Conservation (phyloP, 2,888 invertebrate species). For the Azorinus chamasolen region DNA sequence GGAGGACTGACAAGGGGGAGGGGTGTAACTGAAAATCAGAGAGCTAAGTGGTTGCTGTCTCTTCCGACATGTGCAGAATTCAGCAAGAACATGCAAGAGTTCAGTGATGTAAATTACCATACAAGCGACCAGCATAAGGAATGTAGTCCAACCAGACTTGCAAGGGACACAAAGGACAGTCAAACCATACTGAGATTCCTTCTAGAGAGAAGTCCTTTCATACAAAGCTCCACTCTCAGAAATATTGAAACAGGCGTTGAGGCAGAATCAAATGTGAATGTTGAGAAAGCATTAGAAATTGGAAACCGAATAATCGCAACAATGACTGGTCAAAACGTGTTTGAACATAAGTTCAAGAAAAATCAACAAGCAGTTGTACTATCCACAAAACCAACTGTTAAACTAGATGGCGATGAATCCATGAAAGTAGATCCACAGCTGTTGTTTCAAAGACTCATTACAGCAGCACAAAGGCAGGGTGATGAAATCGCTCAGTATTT, state of each 20-base stretch:
- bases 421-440: slow-evolving; percentile 30
- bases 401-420: slow-evolving; percentile 10
- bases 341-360: slow-evolving; percentile 2
- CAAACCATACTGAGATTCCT: not conserved
- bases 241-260: slow-evolving; percentile 59
- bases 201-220: slow-evolving; percentile 10
- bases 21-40: too few species aligned
- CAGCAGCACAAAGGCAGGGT: slow-evolving; percentile 2
- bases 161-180: not conserved
- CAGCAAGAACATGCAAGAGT: too few species aligned
- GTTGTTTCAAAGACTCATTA: slow-evolving; percentile 25
- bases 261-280: slow-evolving; percentile 55
- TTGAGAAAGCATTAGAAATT: slow-evolving; percentile 46
- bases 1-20: too few species aligned
- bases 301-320: slow-evolving; percentile 42
- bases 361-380: not conserved
- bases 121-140: too few species aligned
- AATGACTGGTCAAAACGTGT: not conserved
- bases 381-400: not conserved
- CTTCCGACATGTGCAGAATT: too few species aligned
- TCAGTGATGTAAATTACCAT: too few species aligned
- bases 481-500: slow-evolving; percentile 5
- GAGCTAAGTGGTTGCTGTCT: too few species aligned
- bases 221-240: slow-evolving; percentile 16
- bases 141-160: too few species aligned